Evolutionary conservation across 2,113 vertebrate genomes (phyloP).

Genomic region (Cyrtonyx montezumae): DNA sequence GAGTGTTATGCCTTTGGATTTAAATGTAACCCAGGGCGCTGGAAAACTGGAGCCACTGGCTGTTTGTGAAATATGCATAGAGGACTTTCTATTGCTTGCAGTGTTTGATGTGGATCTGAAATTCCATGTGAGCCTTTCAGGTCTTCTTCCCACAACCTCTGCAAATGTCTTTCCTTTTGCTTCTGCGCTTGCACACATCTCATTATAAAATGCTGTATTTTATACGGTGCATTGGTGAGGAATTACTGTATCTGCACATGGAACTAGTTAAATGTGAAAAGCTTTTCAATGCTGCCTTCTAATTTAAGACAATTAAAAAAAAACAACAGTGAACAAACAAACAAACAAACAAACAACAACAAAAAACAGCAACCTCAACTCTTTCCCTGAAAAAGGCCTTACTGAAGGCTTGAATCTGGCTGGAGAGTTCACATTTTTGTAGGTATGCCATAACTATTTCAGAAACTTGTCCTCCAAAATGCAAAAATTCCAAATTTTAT

Average conservation of each 20-base stretch:
- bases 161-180: background rate
- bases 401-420: background rate
- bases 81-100: conserved; percentile 60
- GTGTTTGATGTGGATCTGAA: conserved; percentile 64
- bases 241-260: conserved; percentile 32
- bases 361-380: background rate
- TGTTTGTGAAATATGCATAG: conserved; percentile 66
- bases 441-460: conserved; percentile 24
- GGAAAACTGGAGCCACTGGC: conserved; percentile 38
- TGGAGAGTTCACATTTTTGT: background rate
- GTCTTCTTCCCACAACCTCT: conserved; percentile 65
- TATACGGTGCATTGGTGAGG: background rate
- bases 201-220: conserved; percentile 24
- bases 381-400: conserved; percentile 3
- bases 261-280: background rate
- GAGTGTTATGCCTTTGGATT: conserved; percentile 68
- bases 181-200: conserved; percentile 4
- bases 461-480: conserved; percentile 42
- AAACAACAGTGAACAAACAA: background rate
- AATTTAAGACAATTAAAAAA: conserved; percentile 10
- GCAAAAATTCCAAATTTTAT: conserved; percentile 23
- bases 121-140: conserved; percentile 56
- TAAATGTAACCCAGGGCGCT: conserved; percentile 60
- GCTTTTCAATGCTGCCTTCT: background rate
- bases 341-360: no score